Percentiles rank a stretch among this genome's conserved stretches.
phyloP scores from a whole-genome alignment of 2,113 vertebrate genomes.

The Henicopernis longicauda region DNA sequence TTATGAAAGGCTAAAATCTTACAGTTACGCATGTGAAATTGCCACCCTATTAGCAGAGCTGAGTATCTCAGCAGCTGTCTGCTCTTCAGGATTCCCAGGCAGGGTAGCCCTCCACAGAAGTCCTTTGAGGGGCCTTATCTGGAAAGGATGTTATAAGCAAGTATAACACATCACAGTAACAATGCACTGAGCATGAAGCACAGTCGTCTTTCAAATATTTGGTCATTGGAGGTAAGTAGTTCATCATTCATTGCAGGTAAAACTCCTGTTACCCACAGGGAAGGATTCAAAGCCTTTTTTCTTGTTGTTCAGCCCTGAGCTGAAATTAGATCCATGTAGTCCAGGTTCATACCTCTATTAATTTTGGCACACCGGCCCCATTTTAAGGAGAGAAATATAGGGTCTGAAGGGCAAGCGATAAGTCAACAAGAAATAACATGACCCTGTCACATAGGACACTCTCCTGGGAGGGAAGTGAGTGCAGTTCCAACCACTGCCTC shows the following conservation, averaged over 20 bases:
- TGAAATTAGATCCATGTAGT: neutral
- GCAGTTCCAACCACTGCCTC: neutral
- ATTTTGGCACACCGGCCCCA: neutral
- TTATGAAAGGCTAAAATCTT: neutral
- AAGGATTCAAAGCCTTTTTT: neutral
- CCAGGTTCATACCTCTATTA: neutral
- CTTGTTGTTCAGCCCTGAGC: neutral
- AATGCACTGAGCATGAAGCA: neutral
- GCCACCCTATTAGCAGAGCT: neutral
- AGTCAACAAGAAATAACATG: neutral
- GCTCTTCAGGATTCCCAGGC: neutral
- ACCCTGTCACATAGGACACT: neutral
- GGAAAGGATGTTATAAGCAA: neutral
- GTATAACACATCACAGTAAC: neutral
- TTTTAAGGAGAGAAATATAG: neutral
- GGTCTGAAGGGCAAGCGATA: neutral
- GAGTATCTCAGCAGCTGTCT: neutral
- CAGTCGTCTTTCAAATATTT: neutral
- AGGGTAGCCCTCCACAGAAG: neutral
- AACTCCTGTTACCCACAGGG: accelerated
- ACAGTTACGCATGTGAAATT: neutral
- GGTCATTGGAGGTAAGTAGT: neutral
- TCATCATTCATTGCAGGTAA: neutral
- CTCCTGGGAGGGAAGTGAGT: neutral
- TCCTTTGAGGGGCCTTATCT: neutral